Evolutionary conservation across 2,888 invertebrate species (phyloP).

Genomic region (Bursaphelenchus okinawaensis): DNA sequence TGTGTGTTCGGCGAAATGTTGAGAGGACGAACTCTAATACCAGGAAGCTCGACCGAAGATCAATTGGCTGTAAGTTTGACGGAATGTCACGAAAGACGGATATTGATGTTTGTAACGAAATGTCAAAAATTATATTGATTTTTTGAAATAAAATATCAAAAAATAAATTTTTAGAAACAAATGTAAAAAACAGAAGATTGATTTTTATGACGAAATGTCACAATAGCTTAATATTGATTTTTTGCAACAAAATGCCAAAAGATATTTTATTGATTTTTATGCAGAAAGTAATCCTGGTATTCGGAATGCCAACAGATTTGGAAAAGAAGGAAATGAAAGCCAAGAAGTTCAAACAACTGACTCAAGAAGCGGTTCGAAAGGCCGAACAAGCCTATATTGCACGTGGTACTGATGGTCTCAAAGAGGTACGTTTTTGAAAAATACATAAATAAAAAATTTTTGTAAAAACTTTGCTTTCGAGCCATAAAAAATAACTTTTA

Average conservation of each 20-base stretch:
- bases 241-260: too few relatives aligned
- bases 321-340: not conserved
- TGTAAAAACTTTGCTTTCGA: conserved; percentile 4
- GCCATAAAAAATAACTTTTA: not conserved
- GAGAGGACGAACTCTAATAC: conserved; percentile 28
- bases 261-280: too few relatives aligned
- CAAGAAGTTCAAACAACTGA: not conserved
- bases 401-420: not conserved
- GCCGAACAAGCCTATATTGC: not conserved
- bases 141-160: too few relatives aligned
- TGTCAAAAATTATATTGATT: too few relatives aligned
- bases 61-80: not conserved
- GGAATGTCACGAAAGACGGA: too few relatives aligned
- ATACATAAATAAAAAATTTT: not conserved
- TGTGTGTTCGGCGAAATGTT: conserved; percentile 40
- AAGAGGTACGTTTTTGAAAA: not conserved
- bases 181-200: too few relatives aligned
- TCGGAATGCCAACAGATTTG: not conserved
- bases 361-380: not conserved
- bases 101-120: too few relatives aligned
- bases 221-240: too few relatives aligned
- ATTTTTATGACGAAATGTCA: too few relatives aligned
- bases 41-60: conserved; percentile 17
- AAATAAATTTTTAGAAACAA: too few relatives aligned
- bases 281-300: not conserved